Conservation (phyloP, 1,140 invertebrate genomes). For the Drosophila yakuba region DNA sequence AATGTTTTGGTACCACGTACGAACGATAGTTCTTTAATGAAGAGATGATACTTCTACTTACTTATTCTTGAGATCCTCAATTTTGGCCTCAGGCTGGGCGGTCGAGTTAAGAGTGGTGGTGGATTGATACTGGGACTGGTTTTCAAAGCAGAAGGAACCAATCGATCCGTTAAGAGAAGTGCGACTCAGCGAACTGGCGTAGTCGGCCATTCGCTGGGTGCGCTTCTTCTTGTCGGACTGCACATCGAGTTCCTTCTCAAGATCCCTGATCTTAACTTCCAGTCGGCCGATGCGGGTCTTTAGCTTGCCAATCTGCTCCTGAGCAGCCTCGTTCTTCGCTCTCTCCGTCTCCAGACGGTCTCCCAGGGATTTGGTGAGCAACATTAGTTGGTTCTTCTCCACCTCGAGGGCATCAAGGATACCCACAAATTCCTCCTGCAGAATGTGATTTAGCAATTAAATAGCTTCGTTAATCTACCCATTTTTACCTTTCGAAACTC, state of each 20-base stretch:
- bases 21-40: no score
- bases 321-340: conserved; percentile 51
- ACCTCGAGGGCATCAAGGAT: conserved; percentile 85
- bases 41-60: conserved; percentile 12
- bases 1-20: no score
- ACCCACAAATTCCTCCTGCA: conserved; percentile 75
- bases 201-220: conserved; percentile 74
- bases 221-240: conserved; percentile 77
- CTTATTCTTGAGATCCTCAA: conserved; percentile 71
- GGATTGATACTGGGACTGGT: conserved; percentile 54
- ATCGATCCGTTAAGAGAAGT: conserved; percentile 62
- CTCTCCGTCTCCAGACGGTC: conserved; percentile 86
- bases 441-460: no score
- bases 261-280: conserved; percentile 68
- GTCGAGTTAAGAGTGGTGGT: conserved; percentile 29
- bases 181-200: conserved; percentile 61
- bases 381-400: conserved; percentile 86
- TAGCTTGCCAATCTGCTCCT: conserved; percentile 60
- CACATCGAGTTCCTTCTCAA: conserved; percentile 76
- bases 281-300: conserved; percentile 71
- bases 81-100: conserved; percentile 20
- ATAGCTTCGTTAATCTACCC: no score
- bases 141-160: conserved; percentile 75
- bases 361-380: conserved; percentile 85
- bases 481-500: conserved; percentile 72